A percentile compares a stretch with the other conserved stretches of the same genome.
These are phyloP conservation scores for Muricea muricata DNA, from an alignment of 92 coral and sea anemone species.

Conservation along the genomic window DNA sequence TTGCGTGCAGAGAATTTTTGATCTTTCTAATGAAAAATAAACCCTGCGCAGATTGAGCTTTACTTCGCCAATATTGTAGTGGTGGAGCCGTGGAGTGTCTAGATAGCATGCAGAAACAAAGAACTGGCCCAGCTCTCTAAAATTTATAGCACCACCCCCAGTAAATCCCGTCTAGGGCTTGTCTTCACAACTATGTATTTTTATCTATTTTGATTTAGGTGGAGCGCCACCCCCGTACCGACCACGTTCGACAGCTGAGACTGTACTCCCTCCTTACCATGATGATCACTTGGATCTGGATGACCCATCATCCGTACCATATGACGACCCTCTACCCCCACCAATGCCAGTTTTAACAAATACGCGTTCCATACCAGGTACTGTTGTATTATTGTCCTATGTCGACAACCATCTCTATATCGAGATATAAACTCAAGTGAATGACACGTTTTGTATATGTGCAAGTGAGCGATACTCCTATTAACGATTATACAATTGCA, in stretches of 20 bases:
- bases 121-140: too few relatives aligned
- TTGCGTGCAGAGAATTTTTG: too few relatives aligned
- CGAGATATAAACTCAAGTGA: constrained; percentile 29
- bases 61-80: too few relatives aligned
- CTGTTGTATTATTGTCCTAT: constrained; percentile 15
- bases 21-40: too few relatives aligned
- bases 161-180: background rate
- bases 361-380: constrained; percentile 42
- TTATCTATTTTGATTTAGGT: background rate
- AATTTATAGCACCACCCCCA: too few relatives aligned
- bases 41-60: too few relatives aligned
- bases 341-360: constrained; percentile 78
- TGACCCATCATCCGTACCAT: constrained; percentile 63
- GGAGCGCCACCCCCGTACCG: constrained; percentile 51
- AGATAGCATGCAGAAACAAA: too few relatives aligned
- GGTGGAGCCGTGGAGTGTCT: too few relatives aligned
- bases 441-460: background rate
- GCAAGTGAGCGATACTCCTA: too few relatives aligned
- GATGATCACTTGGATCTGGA: constrained; percentile 72
- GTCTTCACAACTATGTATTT: background rate
- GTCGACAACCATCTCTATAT: too few relatives aligned
- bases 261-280: constrained; percentile 92
- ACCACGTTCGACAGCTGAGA: constrained; percentile 42
- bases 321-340: constrained; percentile 88
- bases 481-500: too few relatives aligned